Evolutionary conservation across 2,888 invertebrate genomes (phyloP).

Genomic region (Pteria penguin): DNA sequence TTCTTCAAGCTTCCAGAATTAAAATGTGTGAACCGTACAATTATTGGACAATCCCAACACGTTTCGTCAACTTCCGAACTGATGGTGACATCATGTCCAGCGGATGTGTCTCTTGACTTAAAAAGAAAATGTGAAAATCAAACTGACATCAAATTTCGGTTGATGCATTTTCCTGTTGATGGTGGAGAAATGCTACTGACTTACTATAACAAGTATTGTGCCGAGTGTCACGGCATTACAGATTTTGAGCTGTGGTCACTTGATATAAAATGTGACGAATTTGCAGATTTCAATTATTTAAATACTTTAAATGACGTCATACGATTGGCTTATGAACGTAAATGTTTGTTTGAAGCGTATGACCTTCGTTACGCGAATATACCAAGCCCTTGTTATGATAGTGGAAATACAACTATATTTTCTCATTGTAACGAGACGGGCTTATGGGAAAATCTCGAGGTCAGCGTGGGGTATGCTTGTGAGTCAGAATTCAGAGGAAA

Average conservation of each 20-base stretch:
- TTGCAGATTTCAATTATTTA: slow-evolving; percentile 5
- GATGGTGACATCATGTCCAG: slow-evolving; percentile 1
- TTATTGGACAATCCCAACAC: neutral
- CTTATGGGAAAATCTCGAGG: neutral
- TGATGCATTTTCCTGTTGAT: neutral
- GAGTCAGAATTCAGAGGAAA: neutral
- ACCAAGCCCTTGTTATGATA: neutral
- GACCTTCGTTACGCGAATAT: neutral
- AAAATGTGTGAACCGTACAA: neutral
- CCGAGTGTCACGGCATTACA: neutral
- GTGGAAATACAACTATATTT: neutral
- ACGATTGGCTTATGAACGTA: neutral
- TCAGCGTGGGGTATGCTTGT: neutral
- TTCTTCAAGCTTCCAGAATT: neutral
- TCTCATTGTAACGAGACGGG: neutral
- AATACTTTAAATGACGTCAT: neutral
- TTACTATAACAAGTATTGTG: neutral
- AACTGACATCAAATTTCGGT: neutral
- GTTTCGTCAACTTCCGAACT: neutral
- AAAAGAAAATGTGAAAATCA: neutral
- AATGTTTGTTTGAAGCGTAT: neutral
- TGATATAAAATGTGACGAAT: neutral
- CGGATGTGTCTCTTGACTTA: neutral
- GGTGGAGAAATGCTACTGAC: neutral
- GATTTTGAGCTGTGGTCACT: neutral